A percentile compares a stretch with the other conserved stretches of the same genome.
phyloP scores from a whole-genome alignment of 2,797 vertebrate species.

The Mus minutoides region DNA sequence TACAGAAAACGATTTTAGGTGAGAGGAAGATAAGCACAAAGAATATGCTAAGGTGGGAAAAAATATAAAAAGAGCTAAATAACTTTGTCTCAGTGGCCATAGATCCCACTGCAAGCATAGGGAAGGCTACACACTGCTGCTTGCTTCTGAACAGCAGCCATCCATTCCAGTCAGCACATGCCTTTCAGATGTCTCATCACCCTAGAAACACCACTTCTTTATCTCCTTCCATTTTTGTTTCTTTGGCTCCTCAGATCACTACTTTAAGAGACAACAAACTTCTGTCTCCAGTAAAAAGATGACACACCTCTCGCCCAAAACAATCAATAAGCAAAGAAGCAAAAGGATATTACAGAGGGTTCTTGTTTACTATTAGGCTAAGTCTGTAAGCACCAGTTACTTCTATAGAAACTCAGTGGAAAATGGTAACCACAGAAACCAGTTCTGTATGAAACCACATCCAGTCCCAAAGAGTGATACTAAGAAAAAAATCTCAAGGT shows the following conservation, averaged over 20 bases:
- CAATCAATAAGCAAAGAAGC: constrained; percentile 47
- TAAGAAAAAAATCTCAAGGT: constrained; percentile 24
- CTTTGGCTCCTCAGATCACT: not conserved
- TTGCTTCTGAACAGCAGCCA: not conserved
- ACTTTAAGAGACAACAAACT: not conserved
- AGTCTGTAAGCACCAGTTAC: not conserved
- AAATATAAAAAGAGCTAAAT: not conserved
- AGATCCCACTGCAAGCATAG: not conserved
- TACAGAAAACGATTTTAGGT: not conserved
- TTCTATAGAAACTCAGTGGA: constrained; percentile 39
- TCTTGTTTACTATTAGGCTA: not conserved
- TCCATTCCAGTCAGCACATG: not conserved
- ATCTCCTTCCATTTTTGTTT: not conserved
- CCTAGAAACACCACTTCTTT: not conserved
- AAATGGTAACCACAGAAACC: not conserved
- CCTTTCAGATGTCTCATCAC: not conserved
- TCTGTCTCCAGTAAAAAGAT: not conserved
- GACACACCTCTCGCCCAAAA: not conserved
- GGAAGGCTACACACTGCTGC: not conserved
- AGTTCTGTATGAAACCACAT: constrained; percentile 28
- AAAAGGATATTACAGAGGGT: not conserved
- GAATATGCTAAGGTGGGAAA: not conserved
- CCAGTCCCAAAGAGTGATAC: not conserved
- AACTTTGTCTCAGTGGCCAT: not conserved
- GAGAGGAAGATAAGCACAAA: not conserved